Evolutionary conservation across 2,888 invertebrate genomes (phyloP).

Genomic region (Cephonodes hylas): DNA sequence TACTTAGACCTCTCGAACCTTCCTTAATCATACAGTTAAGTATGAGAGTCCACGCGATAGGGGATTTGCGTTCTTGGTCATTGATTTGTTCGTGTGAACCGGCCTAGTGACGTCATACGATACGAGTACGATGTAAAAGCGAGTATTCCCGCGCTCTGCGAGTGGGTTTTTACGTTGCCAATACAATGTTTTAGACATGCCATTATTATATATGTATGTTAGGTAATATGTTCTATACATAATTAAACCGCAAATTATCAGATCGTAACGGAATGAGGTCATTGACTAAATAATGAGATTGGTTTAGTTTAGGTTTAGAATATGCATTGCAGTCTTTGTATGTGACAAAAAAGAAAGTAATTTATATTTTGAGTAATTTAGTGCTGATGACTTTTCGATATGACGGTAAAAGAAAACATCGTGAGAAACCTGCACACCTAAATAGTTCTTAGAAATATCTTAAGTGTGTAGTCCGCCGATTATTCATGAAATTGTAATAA

Average conservation of each 20-base stretch:
- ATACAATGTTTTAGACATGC: too few relatives aligned
- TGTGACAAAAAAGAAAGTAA: too few relatives aligned
- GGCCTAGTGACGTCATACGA: slow-evolving; percentile 32
- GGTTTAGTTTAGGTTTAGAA: neutral
- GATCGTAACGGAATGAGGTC: neutral
- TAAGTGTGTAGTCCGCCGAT: too few relatives aligned
- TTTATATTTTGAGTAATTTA: too few relatives aligned
- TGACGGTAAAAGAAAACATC: too few relatives aligned
- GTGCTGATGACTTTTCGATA: too few relatives aligned
- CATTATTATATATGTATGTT: slow-evolving; percentile 27
- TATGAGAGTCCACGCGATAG: neutral
- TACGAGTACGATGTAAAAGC: slow-evolving; percentile 18
- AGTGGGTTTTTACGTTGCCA: slow-evolving; percentile 46
- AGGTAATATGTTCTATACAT: slow-evolving; percentile 20
- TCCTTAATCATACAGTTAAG: neutral
- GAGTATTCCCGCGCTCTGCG: slow-evolving; percentile 24
- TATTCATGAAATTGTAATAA: too few relatives aligned
- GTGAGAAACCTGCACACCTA: too few relatives aligned
- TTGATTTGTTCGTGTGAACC: slow-evolving; percentile 15
- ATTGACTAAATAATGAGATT: neutral
- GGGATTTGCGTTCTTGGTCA: slow-evolving; percentile 29
- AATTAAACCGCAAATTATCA: neutral
- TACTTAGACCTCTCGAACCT: neutral
- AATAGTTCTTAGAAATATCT: too few relatives aligned
- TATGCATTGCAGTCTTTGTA: too few relatives aligned